Evolutionary conservation across 2,113 vertebrate genomes (phyloP).

Genomic region (Mormyrus lacerda): DNA sequence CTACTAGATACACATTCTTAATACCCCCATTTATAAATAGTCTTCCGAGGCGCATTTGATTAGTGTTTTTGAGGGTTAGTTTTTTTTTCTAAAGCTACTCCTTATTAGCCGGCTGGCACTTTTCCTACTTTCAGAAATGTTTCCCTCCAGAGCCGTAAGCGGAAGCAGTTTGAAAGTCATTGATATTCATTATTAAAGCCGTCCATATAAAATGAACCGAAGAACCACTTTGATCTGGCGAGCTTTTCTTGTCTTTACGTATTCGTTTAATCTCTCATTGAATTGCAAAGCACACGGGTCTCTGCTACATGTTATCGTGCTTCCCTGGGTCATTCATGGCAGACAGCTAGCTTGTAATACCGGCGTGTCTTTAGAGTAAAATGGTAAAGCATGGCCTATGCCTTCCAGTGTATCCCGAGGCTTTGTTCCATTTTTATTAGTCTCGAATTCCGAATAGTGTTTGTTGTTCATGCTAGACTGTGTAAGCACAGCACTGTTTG

Average conservation of each 20-base stretch:
- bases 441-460: not conserved
- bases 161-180: not conserved
- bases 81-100: not conserved
- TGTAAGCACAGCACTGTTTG: not conserved
- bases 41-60: not conserved
- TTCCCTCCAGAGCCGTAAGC: not conserved
- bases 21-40: not conserved
- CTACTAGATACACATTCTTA: not conserved
- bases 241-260: slow-evolving; percentile 11
- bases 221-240: slow-evolving; percentile 19
- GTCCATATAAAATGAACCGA: slow-evolving; percentile 3
- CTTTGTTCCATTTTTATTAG: not conserved
- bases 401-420: not conserved
- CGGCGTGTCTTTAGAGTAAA: not conserved
- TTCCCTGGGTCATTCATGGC: not conserved
- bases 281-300: slow-evolving; percentile 15
- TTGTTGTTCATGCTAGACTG: not conserved
- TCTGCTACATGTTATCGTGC: not conserved
- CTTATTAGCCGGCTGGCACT: not conserved
- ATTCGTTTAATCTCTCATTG: slow-evolving; percentile 22
- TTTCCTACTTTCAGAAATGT: not conserved
- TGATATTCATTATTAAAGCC: slow-evolving; percentile 11
- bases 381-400: not conserved
- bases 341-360: not conserved
- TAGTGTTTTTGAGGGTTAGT: not conserved